Evolutionary conservation across 1,140 invertebrate genomes (phyloP), one percentile per base, ranked within the genome.

Genomic region (Drosophila burlai): DNA sequence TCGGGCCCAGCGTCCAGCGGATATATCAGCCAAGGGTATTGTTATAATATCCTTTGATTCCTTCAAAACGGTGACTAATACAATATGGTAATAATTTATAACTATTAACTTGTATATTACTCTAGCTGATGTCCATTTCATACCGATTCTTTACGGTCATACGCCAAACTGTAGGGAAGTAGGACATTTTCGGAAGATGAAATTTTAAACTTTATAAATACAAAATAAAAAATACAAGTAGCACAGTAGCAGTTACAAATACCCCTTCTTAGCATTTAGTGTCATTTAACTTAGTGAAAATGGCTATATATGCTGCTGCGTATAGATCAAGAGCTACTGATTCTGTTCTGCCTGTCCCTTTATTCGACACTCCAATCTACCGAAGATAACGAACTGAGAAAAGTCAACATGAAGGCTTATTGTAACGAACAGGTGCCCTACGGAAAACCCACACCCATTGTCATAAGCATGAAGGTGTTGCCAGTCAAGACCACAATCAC

Each of bases 71-170:
- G 83, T 86, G 45, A 61, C 66, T 47, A 16, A 34, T 4, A 7
- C 4, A 3, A 3, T 18, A 34, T 8, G 7, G 15, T 7, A 10
- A 1, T 4, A n/a, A 9, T 2, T 24, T 8, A 29, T 26, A 31
- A 9, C 0, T 0, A n/a, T 11, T n/a, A 13, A 31, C 16, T 24
- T 29, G 16, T n/a, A 7, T 13, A 0, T 29, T 29, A 18, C 8
- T 52, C 21, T n/a, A 84, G 82, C 26, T 84, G 34, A 81, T 84
- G 38, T 34, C n/a, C 15, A 84, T 81, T 1, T 85, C 82, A 3
- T 85, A 81, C 46, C 57, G 68, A 1, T 65, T 77, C 40, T 73
- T 66, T 57, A 55, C 81, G 2, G 49, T 84, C 10, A 46, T 80
- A 7, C 65, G 72, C 9, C 57, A 61, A 47, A 73, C 4, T 67